Evolutionary conservation across 2,888 invertebrate species (phyloP), one percentile per base, ranked within the genome.

Genomic region (Scaptomyza cyrtandrae): DNA sequence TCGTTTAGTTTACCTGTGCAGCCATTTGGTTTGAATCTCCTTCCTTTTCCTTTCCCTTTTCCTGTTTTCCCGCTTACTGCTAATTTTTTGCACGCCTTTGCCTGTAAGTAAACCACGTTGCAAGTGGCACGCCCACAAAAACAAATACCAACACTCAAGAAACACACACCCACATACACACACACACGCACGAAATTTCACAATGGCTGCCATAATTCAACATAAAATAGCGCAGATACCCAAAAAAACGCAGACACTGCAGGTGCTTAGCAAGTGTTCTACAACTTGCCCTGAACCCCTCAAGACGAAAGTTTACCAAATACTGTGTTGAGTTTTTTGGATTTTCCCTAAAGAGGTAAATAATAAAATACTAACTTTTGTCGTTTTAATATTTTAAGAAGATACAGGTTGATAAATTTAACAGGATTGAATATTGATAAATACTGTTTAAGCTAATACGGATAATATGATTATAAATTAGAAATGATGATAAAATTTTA

Each of bases 21-120:
- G 83, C 73, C 86, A 86, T 83, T 82, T 80, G 76, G 71, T 46
- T 78, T 73, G 59, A 66, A 57, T 68, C 57, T 58, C n/a, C 71
- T 49, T 35, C 46, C 60, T 29, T 24, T 24, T 45, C 27, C 45
- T 35, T n/a, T 7, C 56, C 14, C 45, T 27, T n/a, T 24, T 24
- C 14, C 24, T 24, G 29, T 37, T 29, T 14, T 29, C 46, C 55
- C 50, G 44, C 50, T 46, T 58, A 49, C 68, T 73, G 70, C 78
- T 78, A 83, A 81, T 81, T 81, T 84, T 81, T 83, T 81, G 69
- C 81, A 74, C 84, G 77, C 81, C 71, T 65, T 65, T 27, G 59
- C 57, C 86, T 71, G 86, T 80, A 86, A 83, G 78, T 83, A 83
- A 83, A 71, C 76, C 84, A 86, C 79, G 81, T 83, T 82, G 76